phyloP scores from a whole-genome alignment of 2,797 vertebrate species.

The Premnoplex brunnescens region DNA sequence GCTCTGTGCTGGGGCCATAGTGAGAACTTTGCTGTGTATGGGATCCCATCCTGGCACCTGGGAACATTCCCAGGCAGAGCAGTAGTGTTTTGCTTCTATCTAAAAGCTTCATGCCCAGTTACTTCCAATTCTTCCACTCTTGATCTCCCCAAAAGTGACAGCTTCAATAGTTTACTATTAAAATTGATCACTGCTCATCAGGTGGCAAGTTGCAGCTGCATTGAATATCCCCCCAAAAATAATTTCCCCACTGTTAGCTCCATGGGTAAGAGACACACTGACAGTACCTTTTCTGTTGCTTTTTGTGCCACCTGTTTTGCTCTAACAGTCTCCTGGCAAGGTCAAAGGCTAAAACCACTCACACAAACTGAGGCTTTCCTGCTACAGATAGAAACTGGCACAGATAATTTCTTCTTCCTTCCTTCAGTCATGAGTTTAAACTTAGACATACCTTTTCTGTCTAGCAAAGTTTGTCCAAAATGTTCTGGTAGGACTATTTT shows the following conservation, averaged over 20 bases:
- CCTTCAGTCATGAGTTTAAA: background rate
- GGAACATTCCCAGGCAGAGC: background rate
- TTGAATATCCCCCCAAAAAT: background rate
- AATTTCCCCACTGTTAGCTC: background rate
- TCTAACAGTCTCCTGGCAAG: background rate
- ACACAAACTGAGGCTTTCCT: background rate
- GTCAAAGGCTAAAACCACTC: background rate
- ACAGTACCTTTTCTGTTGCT: background rate
- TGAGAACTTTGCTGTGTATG: fast-evolving
- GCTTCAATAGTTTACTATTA: background rate
- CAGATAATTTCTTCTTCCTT: background rate
- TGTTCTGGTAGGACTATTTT: background rate
- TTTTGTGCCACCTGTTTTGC: background rate
- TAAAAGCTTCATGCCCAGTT: background rate
- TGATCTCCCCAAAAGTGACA: background rate
- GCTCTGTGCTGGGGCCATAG: background rate
- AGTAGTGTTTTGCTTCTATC: background rate
- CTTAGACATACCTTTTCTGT: background rate
- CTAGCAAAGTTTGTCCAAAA: background rate
- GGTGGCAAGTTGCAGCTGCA: background rate
- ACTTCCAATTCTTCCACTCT: background rate
- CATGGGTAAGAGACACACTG: background rate
- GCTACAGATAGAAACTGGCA: fast-evolving
- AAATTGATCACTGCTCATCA: background rate
- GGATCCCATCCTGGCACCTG: background rate